Evolutionary conservation across 2,797 vertebrate genomes (phyloP), one percentile per base, ranked within the genome.

Genomic region (Podargus strigoides): DNA sequence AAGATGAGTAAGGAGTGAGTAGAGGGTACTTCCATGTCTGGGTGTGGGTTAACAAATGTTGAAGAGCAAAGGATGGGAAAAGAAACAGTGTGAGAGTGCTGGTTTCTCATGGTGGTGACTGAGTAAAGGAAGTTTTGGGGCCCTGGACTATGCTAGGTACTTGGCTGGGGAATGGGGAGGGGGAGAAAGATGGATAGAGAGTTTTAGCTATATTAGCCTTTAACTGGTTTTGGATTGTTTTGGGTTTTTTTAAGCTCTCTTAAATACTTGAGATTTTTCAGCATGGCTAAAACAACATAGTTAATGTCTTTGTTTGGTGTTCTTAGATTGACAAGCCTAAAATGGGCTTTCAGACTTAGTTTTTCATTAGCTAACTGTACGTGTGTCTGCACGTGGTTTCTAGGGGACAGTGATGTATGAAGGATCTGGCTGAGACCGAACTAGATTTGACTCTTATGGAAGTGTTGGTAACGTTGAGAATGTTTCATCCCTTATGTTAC

Each of bases 251-350:
- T 15, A 34, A 82, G 13, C 14, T 73, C 6, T 79, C 7, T 56
- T 84, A 85, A 90, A 37, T 79, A 69, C 3, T 7, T 78, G 52
- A 75, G 23, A 53, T 85, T 93, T 93, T 92, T 76, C 77, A 82
- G 36, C 16, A 5, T 64, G 20, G 41, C 11, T 95, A 53, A 87
- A 85, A 18, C 55, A 77, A 41, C 12, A 28, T 9, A 55, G 26
- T 42, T 83, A 66, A 83, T 62, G 26, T 37, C 58, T 88, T 79
- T 86, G 7, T 89, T 89, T 55, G 36, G 20, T 80, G 14, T 85
- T 83, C 27, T 28, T 78, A 81, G 53, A 17, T 0, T 46, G 73
- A 58, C 21, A 81, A 55, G 34, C 28, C 44, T 91, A 59, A 84
- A 80, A 77, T 64, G 34, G 63, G 26, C 46, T 89, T 89, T 92